These are phyloP conservation scores for Styela plicata DNA, from an alignment of 23 tunicate genomes.

Conservation along the genomic window DNA sequence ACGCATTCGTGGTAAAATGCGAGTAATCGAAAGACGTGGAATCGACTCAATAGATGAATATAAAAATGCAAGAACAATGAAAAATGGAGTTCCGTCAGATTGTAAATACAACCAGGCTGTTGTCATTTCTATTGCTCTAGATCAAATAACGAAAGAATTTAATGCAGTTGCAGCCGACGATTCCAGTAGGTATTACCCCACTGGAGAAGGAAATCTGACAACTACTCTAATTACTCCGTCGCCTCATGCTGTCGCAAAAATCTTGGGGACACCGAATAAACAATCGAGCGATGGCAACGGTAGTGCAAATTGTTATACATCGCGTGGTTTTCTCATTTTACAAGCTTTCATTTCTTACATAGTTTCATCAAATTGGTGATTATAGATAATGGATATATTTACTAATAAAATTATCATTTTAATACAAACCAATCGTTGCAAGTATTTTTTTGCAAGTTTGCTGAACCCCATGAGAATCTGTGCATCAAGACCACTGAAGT, in stretches of 20 bases:
- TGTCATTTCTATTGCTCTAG: neutral
- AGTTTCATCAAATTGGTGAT: no score
- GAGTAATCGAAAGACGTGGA: neutral
- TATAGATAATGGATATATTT: no score
- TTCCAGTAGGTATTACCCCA: neutral
- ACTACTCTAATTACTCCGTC: neutral
- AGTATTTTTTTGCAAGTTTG: no score
- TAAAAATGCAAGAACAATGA: neutral
- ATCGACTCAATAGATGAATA: neutral
- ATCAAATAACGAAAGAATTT: neutral
- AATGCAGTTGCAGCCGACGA: neutral
- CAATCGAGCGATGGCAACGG: no score
- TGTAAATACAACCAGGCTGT: neutral
- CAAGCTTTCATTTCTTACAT: no score
- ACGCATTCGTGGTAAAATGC: neutral
- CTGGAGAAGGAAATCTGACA: neutral
- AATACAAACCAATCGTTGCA: no score
- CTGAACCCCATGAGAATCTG: no score
- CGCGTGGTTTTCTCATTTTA: no score
- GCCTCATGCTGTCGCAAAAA: neutral
- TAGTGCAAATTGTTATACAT: no score
- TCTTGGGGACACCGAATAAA: neutral
- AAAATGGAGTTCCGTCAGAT: neutral
- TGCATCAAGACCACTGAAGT: no score
- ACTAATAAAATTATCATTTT: no score